A percentile compares a stretch with the other conserved stretches of the same genome.
phyloP scores from a whole-genome alignment of 2,113 vertebrate species.

The Colius striatus region DNA sequence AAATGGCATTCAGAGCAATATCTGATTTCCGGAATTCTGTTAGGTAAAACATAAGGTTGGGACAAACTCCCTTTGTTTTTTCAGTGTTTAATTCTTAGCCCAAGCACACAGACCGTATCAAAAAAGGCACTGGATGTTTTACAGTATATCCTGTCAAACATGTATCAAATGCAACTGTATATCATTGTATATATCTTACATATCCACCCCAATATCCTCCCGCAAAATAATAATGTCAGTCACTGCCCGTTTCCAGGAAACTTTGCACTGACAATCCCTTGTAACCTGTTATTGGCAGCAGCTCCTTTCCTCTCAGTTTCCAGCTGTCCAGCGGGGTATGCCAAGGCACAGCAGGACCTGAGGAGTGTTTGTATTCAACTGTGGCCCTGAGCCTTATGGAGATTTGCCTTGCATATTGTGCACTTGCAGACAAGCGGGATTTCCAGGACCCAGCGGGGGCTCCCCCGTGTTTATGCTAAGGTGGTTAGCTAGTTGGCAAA shows the following conservation, averaged over 20 bases:
- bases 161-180: background rate
- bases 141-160: background rate
- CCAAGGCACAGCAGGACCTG: constrained; percentile 96
- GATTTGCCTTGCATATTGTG: constrained; percentile 79
- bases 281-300: constrained; percentile 85
- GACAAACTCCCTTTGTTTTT: constrained; percentile 58
- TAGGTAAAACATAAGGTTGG: constrained; percentile 55
- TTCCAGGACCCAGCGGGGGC: constrained; percentile 86
- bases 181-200: background rate
- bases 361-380: constrained; percentile 85
- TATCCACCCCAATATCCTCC: constrained; percentile 63
- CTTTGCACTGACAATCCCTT: constrained; percentile 77
- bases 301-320: constrained; percentile 85
- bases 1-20: constrained; percentile 72
- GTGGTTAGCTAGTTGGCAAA: constrained; percentile 83
- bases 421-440: constrained; percentile 85
- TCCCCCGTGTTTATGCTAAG: constrained; percentile 85
- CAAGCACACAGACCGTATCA: background rate
- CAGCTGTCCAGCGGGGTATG: constrained; percentile 94
- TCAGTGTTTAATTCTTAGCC: constrained; percentile 44
- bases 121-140: constrained; percentile 28
- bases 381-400: constrained; percentile 75
- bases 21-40: constrained; percentile 73
- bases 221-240: constrained; percentile 67
- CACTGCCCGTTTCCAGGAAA: constrained; percentile 71